These are phyloP conservation scores for Siphlonurus alternatus DNA, from an alignment of 2,888 invertebrate genomes.

Conservation along the genomic window DNA sequence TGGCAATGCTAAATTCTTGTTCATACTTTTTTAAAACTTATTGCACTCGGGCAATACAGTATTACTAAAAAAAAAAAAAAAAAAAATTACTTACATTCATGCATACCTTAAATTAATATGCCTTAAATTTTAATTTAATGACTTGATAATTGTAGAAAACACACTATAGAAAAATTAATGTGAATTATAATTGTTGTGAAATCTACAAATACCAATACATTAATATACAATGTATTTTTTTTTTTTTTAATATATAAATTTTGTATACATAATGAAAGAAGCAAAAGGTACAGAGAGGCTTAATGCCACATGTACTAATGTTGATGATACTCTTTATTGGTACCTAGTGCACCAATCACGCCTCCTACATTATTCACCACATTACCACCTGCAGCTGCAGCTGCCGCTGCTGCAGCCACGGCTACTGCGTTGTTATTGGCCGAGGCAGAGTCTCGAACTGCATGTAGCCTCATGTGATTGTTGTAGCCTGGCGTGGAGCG, in stretches of 20 bases:
- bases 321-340: not conserved
- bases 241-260: not conserved
- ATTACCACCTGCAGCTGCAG: not conserved
- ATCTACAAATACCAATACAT: not conserved
- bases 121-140: too few species aligned
- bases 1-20: not conserved
- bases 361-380: not conserved
- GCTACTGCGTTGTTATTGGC: not conserved
- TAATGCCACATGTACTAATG: not conserved
- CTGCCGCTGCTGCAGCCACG: not conserved
- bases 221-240: too few species aligned
- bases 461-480: slow-evolving; percentile 10
- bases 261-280: not conserved
- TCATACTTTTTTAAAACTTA: not conserved
- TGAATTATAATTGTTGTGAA: not conserved
- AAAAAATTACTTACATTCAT: too few species aligned
- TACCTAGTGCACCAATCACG: not conserved
- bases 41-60: too few species aligned
- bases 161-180: not conserved
- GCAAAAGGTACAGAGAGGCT: not conserved
- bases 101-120: too few species aligned
- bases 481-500: slow-evolving; percentile 9
- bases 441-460: slow-evolving; percentile 1
- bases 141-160: not conserved
- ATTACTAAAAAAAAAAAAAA: too few species aligned